Base-by-base conservation (phyloP, 2,888 invertebrate species). In the Metopia argyrocephala region DNA sequence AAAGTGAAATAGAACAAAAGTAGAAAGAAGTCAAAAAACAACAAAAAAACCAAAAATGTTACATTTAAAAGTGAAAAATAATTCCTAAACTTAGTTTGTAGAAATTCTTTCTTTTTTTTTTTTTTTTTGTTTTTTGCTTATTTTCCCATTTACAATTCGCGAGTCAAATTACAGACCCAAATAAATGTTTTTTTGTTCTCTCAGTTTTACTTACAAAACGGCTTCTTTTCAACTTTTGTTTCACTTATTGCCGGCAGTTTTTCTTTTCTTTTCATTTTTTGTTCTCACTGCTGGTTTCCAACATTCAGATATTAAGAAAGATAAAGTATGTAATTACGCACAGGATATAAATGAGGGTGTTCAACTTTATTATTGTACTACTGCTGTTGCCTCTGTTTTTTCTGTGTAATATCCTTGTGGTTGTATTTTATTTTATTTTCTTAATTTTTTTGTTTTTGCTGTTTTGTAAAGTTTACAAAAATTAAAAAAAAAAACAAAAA, bases 291-390 rank as follows among this genome's bases (percentile, higher is more conserved):
- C 15, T 15, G 31, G n/a, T 46, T 56, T 38, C 38, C 38, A 38
- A 38, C 38, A 38, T 38, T 15, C 9, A 38, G 38, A 69, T 31
- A 69, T 69, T n/a, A n/a, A n/a, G n/a, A 69, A 69, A 76, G 69
- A 68, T 76, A 69, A 69, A 76, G 69, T 76, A 31, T 80, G 50
- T 78, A 81, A 81, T 81, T 81, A 78, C 70, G 73, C 25, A 38
- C 69, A 66, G 74, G 74, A 78, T 81, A 81, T 66, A 81, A 81
- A 75, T 78, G 78, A 78, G 81, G 81, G 81, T 75, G 78, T 70
- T 79, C 71, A 76, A 71, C 71, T 76, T 68, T 80, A 69, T 69
- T 69, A n/a, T n/a, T n/a, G n/a, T n/a, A 69, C 54, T 76, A 62
- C 68, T 54, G 21, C 31, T 45, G 38, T 25, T 59, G 25, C 50